These are phyloP conservation scores for Rafetus swinhoei DNA, from an alignment of 2,113 vertebrate species.

Conservation along the genomic window DNA sequence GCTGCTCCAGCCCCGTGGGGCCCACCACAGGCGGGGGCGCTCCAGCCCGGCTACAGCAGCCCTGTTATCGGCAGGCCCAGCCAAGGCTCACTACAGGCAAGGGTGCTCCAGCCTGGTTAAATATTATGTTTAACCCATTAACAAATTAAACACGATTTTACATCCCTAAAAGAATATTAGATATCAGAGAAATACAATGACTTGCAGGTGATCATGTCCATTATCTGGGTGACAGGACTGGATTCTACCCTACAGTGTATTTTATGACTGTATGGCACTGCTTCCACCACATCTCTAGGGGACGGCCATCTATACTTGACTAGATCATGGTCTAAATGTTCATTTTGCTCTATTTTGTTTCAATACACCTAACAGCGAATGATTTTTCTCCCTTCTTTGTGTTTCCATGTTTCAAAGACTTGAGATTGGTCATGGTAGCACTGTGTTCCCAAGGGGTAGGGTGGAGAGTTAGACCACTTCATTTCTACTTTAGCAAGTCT, in stretches of 20 bases:
- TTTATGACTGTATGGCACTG: not conserved
- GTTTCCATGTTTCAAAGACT: not conserved
- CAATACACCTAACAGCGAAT: accelerated
- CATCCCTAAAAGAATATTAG: not conserved
- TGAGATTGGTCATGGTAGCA: not conserved
- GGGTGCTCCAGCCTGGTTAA: no score
- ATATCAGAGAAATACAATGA: not conserved
- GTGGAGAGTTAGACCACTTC: not conserved
- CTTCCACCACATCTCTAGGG: not conserved
- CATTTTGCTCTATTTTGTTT: not conserved
- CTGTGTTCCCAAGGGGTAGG: not conserved
- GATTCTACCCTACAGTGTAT: not conserved
- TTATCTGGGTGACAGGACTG: not conserved
- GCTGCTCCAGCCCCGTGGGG: no score
- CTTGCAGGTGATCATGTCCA: not conserved
- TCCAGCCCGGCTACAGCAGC: no score
- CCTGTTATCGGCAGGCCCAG: no score
- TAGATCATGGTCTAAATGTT: not conserved
- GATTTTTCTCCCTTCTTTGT: not conserved
- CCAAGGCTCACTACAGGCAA: no score
- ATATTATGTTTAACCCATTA: no score
- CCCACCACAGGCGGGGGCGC: no score
- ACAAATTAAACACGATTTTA: no score
- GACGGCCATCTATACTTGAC: not conserved
- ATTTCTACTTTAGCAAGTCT: not conserved